These are phyloP conservation scores for Cepaea nemoralis DNA, from an alignment of 1,140 invertebrate genomes.

Conservation along the genomic window DNA sequence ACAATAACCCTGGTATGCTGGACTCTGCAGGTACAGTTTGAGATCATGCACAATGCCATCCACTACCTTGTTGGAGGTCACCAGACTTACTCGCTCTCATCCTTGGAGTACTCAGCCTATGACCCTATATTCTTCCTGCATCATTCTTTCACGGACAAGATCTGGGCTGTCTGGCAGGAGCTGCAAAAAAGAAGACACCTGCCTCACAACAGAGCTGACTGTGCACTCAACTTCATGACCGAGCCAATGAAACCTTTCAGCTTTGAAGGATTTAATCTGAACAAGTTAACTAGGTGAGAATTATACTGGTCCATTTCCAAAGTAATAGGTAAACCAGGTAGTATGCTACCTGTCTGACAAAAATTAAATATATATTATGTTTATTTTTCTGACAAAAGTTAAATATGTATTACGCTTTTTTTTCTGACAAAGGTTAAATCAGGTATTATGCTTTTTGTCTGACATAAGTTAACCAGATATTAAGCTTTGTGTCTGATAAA, in stretches of 20 bases:
- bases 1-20: no score
- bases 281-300: slow-evolving; percentile 11
- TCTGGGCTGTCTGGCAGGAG: slow-evolving; percentile 50
- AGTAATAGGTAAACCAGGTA: no score
- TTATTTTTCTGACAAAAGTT: no score
- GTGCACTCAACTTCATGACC: slow-evolving; percentile 41
- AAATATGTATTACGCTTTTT: no score
- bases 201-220: slow-evolving; percentile 43
- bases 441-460: no score
- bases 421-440: no score
- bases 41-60: slow-evolving; percentile 47
- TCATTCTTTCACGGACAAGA: slow-evolving; percentile 43
- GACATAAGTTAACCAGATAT: no score
- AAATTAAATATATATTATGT: no score
- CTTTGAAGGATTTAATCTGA: slow-evolving; percentile 23
- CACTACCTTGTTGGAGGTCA: slow-evolving; percentile 48
- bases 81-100: slow-evolving; percentile 43
- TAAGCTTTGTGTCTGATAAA: no score
- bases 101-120: slow-evolving; percentile 43
- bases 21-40: slow-evolving; percentile 45
- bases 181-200: slow-evolving; percentile 40
- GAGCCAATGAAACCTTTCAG: slow-evolving; percentile 44
- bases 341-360: no score
- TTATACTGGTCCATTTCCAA: no score
- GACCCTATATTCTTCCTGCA: slow-evolving; percentile 48